Percentiles rank a stretch among this genome's conserved stretches.
Evolutionary conservation across 1,140 invertebrate genomes (phyloP).

Genomic region (Solen grandis): DNA sequence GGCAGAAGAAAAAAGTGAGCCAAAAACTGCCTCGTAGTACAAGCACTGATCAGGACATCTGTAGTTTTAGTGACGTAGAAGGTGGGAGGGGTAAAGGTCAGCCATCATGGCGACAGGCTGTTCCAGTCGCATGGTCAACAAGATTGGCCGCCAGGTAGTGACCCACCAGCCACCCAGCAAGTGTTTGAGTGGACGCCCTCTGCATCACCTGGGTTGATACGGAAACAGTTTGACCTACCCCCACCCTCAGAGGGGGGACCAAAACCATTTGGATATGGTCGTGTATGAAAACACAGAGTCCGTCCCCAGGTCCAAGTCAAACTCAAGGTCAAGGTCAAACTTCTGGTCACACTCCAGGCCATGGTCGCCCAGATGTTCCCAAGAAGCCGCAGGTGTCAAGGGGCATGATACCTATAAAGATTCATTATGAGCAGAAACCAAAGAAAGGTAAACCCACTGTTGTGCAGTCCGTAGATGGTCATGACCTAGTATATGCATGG

Average conservation of each 20-base stretch:
- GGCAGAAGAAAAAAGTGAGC: conserved; percentile 24
- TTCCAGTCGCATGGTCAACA: neutral
- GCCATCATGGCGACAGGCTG: conserved; percentile 29
- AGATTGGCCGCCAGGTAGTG: neutral
- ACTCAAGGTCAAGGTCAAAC: conserved; percentile 31
- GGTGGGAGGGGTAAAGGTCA: conserved; percentile 36
- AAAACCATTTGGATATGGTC: neutral
- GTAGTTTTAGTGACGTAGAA: conserved; percentile 43
- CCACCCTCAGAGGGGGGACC: neutral
- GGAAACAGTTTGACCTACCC: neutral
- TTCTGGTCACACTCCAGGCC: neutral
- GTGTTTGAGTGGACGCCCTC: conserved; percentile 16
- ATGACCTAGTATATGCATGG: too few relatives aligned
- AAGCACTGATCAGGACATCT: conserved; percentile 19
- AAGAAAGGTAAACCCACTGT: conserved; percentile 42
- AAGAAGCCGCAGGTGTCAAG: neutral
- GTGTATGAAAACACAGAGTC: neutral
- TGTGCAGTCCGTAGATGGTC: too few relatives aligned
- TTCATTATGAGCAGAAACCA: conserved; percentile 39
- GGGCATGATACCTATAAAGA: conserved; percentile 49
- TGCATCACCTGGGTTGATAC: neutral
- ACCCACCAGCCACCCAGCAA: neutral
- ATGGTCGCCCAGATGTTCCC: neutral
- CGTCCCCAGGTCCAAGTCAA: neutral
- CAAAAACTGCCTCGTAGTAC: conserved; percentile 14